Evolutionary conservation across 2,888 invertebrate genomes (phyloP).

Genomic region (Hypercompe scribonia): DNA sequence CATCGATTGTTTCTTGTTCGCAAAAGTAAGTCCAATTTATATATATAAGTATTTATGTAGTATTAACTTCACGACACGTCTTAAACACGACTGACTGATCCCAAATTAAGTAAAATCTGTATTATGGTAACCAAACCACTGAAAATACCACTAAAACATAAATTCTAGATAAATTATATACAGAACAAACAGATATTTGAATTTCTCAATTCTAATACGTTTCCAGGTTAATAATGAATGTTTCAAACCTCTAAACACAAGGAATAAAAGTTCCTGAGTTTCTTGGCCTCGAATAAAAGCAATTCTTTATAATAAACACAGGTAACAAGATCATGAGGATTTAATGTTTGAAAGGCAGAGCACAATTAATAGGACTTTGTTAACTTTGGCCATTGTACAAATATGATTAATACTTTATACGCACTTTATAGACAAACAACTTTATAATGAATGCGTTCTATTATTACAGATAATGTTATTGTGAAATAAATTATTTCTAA

Average conservation of each 20-base stretch:
- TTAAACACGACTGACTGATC: too few species aligned
- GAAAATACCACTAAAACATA: too few species aligned
- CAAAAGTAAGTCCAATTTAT: too few species aligned
- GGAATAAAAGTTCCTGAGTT: background rate
- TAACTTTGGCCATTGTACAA: conserved; percentile 34
- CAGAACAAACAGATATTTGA: too few species aligned
- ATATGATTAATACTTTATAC: conserved; percentile 43
- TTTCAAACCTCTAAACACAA: background rate
- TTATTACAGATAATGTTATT: conserved; percentile 34
- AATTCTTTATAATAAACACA: background rate
- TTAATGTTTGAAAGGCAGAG: conserved; percentile 17
- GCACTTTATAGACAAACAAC: conserved; percentile 31
- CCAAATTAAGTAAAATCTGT: too few species aligned
- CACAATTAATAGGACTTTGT: conserved; percentile 32
- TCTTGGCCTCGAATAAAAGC: background rate
- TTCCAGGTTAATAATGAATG: background rate
- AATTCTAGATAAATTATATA: too few species aligned
- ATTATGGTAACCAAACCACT: too few species aligned
- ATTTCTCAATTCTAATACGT: background rate
- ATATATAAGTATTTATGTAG: too few species aligned
- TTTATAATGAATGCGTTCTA: conserved; percentile 41
- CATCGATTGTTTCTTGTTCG: too few species aligned
- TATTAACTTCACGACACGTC: too few species aligned
- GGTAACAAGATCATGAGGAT: conserved; percentile 3
- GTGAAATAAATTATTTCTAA: conserved; percentile 27